A percentile compares a stretch with the other conserved stretches of the same genome.
Conservation (phyloP, 2,888 invertebrate species). For the Trissolcus japonicus region DNA sequence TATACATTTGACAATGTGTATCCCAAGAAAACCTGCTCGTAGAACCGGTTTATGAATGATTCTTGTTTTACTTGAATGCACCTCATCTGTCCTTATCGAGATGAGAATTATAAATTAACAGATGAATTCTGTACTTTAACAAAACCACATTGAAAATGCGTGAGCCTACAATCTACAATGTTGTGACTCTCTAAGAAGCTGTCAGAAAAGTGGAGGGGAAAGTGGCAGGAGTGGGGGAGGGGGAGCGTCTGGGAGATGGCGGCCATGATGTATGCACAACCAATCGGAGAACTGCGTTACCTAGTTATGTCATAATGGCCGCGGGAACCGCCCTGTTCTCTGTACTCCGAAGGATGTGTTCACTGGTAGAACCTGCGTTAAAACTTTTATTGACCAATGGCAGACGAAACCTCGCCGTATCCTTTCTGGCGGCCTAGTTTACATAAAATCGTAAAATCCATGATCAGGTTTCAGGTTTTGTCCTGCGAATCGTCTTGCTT, state of each 20-base stretch:
- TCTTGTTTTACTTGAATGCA: slow-evolving; percentile 33
- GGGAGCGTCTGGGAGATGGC: slow-evolving; percentile 62
- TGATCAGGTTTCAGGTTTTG: slow-evolving; percentile 60
- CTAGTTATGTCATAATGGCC: slow-evolving; percentile 73
- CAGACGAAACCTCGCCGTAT: slow-evolving; percentile 68
- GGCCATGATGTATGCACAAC: slow-evolving; percentile 71
- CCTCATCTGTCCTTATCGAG: slow-evolving; percentile 47
- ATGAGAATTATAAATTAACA: slow-evolving; percentile 52
- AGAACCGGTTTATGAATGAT: slow-evolving; percentile 47
- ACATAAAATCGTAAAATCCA: slow-evolving; percentile 67
- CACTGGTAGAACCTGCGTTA: slow-evolving; percentile 74
- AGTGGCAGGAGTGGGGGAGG: slow-evolving; percentile 59
- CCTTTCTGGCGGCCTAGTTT: slow-evolving; percentile 59
- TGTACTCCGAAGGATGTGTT: slow-evolving; percentile 68
- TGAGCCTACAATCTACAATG: slow-evolving; percentile 42
- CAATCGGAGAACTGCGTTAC: slow-evolving; percentile 64
- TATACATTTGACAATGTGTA: slow-evolving; percentile 33
- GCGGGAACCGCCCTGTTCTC: slow-evolving; percentile 72
- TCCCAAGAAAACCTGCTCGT: slow-evolving; percentile 36
- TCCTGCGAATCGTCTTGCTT: slow-evolving; percentile 62
- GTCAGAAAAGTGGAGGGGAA: slow-evolving; percentile 40
- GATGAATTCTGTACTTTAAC: slow-evolving; percentile 51
- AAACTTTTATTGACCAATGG: slow-evolving; percentile 72
- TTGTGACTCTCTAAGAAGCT: slow-evolving; percentile 27
- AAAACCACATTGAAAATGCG: slow-evolving; percentile 48